A percentile compares a stretch with the other conserved stretches of the same genome.
Evolutionary conservation across 2,113 vertebrate genomes (phyloP).

Genomic region (Osmerus mordax): DNA sequence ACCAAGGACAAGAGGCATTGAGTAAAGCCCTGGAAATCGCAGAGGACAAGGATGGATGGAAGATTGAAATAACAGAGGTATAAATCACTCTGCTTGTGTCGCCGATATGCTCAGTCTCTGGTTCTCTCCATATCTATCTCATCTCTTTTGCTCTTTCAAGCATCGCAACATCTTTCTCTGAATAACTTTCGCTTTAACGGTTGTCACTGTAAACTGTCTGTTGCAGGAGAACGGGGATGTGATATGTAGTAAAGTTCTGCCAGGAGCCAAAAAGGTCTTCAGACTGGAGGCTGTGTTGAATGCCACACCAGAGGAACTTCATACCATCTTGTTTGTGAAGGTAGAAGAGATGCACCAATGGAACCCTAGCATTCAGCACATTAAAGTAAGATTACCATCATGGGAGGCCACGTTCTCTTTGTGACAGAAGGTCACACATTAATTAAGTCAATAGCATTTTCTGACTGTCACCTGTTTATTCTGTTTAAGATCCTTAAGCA

Average conservation of each 20-base stretch:
- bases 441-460: not conserved
- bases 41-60: conserved; percentile 65
- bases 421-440: not conserved
- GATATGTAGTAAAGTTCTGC: conserved; percentile 68
- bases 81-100: too few relatives aligned
- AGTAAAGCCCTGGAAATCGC: conserved; percentile 65
- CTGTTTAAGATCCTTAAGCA: conserved; percentile 69
- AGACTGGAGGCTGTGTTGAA: conserved; percentile 72
- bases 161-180: not conserved
- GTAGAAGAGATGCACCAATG: conserved; percentile 77
- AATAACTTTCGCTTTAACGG: not conserved
- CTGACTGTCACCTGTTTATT: conserved; percentile 1
- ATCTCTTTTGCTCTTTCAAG: not conserved
- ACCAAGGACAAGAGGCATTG: conserved; percentile 67
- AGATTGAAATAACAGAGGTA: conserved; percentile 65
- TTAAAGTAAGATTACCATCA: conserved; percentile 61
- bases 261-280: conserved; percentile 70
- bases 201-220: not conserved
- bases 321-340: conserved; percentile 68
- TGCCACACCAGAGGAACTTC: conserved; percentile 57
- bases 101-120: not conserved
- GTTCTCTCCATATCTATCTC: not conserved
- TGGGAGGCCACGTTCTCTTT: too few relatives aligned
- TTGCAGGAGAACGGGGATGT: conserved; percentile 60
- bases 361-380: conserved; percentile 72